These are phyloP conservation scores for Campopleginae sp. DNA, from an alignment of 2,888 invertebrate genomes.

Conservation along the genomic window DNA sequence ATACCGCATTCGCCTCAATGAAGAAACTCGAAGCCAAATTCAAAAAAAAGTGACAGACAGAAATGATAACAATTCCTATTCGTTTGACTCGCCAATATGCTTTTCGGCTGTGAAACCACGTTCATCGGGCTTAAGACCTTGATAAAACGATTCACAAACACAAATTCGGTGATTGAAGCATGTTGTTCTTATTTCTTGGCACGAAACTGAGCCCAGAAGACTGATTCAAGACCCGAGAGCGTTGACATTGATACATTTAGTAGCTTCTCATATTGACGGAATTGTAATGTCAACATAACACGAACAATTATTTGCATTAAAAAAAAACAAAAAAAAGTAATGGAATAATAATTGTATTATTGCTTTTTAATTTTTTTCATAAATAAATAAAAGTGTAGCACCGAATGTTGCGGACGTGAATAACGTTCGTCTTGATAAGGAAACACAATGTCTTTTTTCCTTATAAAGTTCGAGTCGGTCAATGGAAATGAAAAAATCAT, in stretches of 20 bases:
- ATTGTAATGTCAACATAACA: not conserved
- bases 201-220: not conserved
- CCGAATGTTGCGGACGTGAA: too few species aligned
- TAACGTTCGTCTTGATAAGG: not conserved
- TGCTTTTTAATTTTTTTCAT: not conserved
- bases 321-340: too few species aligned
- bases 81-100: not conserved
- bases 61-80: not conserved
- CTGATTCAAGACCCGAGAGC: not conserved
- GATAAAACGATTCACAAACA: not conserved
- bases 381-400: not conserved
- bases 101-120: not conserved
- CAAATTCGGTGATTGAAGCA: not conserved
- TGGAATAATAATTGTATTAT: not conserved
- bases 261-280: not conserved
- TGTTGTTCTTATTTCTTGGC: not conserved
- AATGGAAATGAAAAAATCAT: not conserved
- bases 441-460: not conserved
- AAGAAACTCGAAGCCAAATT: not conserved
- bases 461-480: not conserved
- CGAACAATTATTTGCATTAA: too few species aligned
- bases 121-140: not conserved
- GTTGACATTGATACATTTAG: constrained; percentile 9
- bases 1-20: not conserved
- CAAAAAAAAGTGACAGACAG: not conserved